Base-by-base conservation (phyloP, 2,888 invertebrate genomes). In the Chouioia cunea region DNA sequence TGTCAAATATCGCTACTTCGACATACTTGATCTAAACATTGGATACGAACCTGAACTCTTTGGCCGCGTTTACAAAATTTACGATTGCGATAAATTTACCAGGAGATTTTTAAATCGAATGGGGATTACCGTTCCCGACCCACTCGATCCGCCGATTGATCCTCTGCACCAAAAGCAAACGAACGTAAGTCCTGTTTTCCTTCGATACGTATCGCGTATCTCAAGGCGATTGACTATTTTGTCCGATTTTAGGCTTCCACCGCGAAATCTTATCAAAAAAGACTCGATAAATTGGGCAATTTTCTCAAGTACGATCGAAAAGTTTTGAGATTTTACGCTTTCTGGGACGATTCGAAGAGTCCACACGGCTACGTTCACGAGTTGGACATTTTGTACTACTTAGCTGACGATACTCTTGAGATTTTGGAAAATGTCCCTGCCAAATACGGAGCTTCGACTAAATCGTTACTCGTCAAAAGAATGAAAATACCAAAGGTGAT, bases 351-450 rank as follows among this genome's bases (percentile, higher is more conserved):
- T 81, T 89, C 92, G 0, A 89, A 90, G 14, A 90, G 90, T 0
- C 90, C 92, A 80, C 92, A 91, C 80, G 97, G 97, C 0, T 90
- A 91, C 69, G 85, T 95, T 23, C 93, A 96, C 75, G 88, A 91
- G 77, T 86, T 97, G 71, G 92, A 95, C 80, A 87, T 97, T 15
- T 91, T 93, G 80, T 97, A 94, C 82, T 96, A 93, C 86, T 87
- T 97, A 57, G 91, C 93, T 0, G 96, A 97, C 80, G 94, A 95
- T 79, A 96, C 96, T 0, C 92, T 97, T 12, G 96, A 97, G 84
- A 92, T 97, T 6, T 92, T 93, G 77, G 96, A 97, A 86, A 88
- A 88, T 52, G 82, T 91, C 60, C 87, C 89, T 0, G 86, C 89
- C 0, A 92, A 92, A 80, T 91, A 92, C 0, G 94, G 94, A 0